A percentile compares a stretch with the other conserved stretches of the same genome.
phyloP scores from a whole-genome alignment of 1,140 invertebrate genomes.

The Nautilus pompilius region DNA sequence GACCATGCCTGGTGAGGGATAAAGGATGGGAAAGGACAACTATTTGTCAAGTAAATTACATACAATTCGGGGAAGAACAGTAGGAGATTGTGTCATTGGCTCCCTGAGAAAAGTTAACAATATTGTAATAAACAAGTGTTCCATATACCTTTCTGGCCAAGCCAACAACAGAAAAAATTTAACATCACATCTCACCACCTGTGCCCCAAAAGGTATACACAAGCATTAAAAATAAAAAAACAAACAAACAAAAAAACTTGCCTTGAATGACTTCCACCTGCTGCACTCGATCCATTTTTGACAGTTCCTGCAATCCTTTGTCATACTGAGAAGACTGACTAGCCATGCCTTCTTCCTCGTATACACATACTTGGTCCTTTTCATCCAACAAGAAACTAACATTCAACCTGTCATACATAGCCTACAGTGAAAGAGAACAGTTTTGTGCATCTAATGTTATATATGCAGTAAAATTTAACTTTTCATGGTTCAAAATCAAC shows the following conservation, averaged over 20 bases:
- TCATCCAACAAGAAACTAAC: constrained; percentile 71
- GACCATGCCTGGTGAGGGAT: no score
- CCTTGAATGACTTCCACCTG: constrained; percentile 46
- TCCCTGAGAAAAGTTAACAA: no score
- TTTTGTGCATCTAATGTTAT: no score
- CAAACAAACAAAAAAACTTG: constrained; percentile 11
- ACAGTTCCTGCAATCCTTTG: constrained; percentile 71
- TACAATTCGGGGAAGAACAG: no score
- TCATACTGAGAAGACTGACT: constrained; percentile 64
- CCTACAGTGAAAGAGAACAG: constrained; percentile 14
- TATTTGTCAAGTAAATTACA: no score
- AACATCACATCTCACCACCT: not conserved
- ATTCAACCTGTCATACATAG: constrained; percentile 42
- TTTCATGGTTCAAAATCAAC: no score
- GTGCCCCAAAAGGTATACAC: not conserved
- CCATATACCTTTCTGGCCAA: no score
- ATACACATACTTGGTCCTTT: constrained; percentile 80
- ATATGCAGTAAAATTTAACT: no score
- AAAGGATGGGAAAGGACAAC: no score
- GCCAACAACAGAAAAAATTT: no score
- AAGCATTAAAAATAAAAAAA: not conserved
- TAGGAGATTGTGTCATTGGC: no score
- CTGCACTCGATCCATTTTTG: constrained; percentile 54
- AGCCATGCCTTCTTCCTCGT: constrained; percentile 69
- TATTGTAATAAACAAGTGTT: no score